These are phyloP conservation scores for Tigriopus californicus DNA, from an alignment of 2,888 invertebrate genomes.

Conservation along the genomic window DNA sequence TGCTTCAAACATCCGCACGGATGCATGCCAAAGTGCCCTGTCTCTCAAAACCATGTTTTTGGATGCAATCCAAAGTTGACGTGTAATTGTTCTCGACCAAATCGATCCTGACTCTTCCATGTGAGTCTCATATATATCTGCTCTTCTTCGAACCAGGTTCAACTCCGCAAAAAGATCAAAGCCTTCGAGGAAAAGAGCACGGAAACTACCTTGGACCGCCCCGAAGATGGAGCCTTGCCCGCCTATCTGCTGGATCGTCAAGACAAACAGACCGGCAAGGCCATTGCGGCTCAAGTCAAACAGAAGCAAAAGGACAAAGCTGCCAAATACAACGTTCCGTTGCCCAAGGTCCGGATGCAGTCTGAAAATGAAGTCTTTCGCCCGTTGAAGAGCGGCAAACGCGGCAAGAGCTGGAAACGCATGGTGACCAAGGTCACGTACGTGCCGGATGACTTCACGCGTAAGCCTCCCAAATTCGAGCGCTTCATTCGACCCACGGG, in stretches of 20 bases:
- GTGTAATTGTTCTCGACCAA: too few species aligned
- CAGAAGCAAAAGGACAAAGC: slow-evolving; percentile 99
- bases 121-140: too few species aligned
- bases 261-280: slow-evolving; percentile 78
- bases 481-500: slow-evolving; percentile 97
- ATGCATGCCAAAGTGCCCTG: too few species aligned
- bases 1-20: too few species aligned
- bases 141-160: too few species aligned
- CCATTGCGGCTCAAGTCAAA: slow-evolving; percentile 95
- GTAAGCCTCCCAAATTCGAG: slow-evolving; percentile 98
- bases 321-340: slow-evolving; percentile 98
- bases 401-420: slow-evolving; percentile 91
- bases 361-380: slow-evolving; percentile 93
- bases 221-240: slow-evolving; percentile 77
- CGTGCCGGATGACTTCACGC: slow-evolving; percentile 93
- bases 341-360: slow-evolving; percentile 92
- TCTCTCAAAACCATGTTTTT: too few species aligned
- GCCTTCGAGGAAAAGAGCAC: slow-evolving; percentile 89
- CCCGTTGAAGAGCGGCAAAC: slow-evolving; percentile 74
- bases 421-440: slow-evolving; percentile 98
- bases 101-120: too few species aligned
- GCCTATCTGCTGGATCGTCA: slow-evolving; percentile 94
- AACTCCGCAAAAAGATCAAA: slow-evolving; percentile 95
- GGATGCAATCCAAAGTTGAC: too few species aligned
- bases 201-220: slow-evolving; percentile 54